Evolutionary conservation across 1,140 invertebrate species (phyloP).

Genomic region (Helicoverpa zea): DNA sequence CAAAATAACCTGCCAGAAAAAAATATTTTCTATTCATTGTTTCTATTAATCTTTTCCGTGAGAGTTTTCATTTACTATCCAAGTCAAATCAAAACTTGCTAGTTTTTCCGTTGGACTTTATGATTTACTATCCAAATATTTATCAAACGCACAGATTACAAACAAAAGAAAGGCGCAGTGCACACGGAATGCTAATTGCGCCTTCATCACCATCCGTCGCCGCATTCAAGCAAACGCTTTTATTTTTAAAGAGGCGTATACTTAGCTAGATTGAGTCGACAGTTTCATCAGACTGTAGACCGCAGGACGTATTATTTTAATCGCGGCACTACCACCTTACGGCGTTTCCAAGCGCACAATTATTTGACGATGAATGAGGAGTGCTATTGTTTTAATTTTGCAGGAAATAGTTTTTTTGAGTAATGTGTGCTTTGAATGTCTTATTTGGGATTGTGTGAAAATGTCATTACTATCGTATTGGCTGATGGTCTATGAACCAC

Average conservation of each 20-base stretch:
- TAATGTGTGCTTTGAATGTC: no score
- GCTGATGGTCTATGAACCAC: no score
- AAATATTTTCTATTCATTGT: no score
- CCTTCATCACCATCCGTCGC: constrained; percentile 66
- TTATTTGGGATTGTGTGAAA: no score
- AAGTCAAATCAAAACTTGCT: no score
- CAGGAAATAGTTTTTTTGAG: background rate
- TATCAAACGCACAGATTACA: background rate
- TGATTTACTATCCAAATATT: no score
- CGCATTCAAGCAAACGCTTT: constrained; percentile 75
- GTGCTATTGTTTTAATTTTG: constrained; percentile 27
- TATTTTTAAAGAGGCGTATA: constrained; percentile 82
- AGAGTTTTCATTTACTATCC: no score
- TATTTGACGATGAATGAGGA: constrained; percentile 41
- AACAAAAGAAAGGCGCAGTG: constrained; percentile 61
- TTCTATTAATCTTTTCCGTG: no score
- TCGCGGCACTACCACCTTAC: constrained; percentile 68
- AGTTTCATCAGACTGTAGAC: constrained; percentile 77
- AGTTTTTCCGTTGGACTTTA: no score
- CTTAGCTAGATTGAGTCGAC: constrained; percentile 77
- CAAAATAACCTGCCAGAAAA: no score
- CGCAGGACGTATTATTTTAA: constrained; percentile 81
- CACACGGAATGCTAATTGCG: constrained; percentile 67
- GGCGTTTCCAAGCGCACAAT: constrained; percentile 40
- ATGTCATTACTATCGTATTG: no score